phyloP scores from a whole-genome alignment of 1,140 invertebrate species.

The Drosophila virilis region DNA sequence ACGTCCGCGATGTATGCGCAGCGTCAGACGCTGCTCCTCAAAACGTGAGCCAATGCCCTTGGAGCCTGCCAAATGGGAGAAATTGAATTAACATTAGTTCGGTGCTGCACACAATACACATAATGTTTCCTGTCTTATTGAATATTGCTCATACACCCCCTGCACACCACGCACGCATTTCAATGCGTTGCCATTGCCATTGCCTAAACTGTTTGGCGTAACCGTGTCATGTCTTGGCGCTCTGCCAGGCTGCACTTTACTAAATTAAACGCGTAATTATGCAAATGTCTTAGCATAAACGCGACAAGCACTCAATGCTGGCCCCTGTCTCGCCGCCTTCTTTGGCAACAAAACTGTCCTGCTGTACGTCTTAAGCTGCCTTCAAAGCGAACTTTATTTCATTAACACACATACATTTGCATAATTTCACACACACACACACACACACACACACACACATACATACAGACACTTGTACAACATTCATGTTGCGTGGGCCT shows the following conservation, averaged over 20 bases:
- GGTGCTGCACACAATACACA: not conserved
- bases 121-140: slow-evolving; percentile 31
- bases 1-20: slow-evolving; percentile 94
- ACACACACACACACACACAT: not conserved
- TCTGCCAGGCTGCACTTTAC: slow-evolving; percentile 67
- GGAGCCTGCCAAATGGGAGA: slow-evolving; percentile 56
- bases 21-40: slow-evolving; percentile 94
- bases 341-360: slow-evolving; percentile 33
- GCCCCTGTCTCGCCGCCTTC: not conserved
- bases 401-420: slow-evolving; percentile 76
- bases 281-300: slow-evolving; percentile 76
- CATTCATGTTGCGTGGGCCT: slow-evolving; percentile 24
- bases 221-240: slow-evolving; percentile 4
- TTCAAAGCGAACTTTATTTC: slow-evolving; percentile 80
- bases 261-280: slow-evolving; percentile 82
- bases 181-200: slow-evolving; percentile 13
- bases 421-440: slow-evolving; percentile 57
- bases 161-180: slow-evolving; percentile 42
- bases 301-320: slow-evolving; percentile 69
- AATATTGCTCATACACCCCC: slow-evolving; percentile 61
- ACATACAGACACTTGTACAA: not conserved
- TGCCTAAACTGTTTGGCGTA: not conserved
- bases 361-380: slow-evolving; percentile 48
- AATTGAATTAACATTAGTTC: slow-evolving; percentile 41
- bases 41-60: slow-evolving; percentile 87